phyloP scores from a whole-genome alignment of 2,888 invertebrate species.

The Drosophila heteroneura region DNA sequence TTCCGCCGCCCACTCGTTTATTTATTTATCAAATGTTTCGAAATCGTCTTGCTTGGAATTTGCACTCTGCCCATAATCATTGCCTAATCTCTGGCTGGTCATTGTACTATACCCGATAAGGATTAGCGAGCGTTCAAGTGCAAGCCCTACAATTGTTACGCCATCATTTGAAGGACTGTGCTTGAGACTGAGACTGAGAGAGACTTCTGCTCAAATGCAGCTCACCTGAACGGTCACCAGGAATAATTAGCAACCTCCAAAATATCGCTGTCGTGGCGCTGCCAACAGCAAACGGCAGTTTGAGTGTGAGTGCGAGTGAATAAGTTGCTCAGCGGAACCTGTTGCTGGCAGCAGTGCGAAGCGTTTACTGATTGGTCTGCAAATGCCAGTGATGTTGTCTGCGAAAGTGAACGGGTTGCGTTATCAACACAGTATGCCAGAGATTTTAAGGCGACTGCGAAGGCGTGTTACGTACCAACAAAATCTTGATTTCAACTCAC shows the following conservation, averaged over 20 bases:
- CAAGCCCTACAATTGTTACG: conserved; percentile 1
- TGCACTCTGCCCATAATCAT: conserved; percentile 41
- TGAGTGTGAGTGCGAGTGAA: conserved; percentile 9
- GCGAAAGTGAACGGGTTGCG: conserved; percentile 34
- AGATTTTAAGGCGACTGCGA: conserved; percentile 2
- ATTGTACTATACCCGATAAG: conserved; percentile 34
- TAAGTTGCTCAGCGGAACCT: conserved; percentile 41
- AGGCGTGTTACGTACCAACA: conserved; percentile 27
- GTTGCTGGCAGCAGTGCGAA: conserved; percentile 48
- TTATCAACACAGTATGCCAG: conserved; percentile 29
- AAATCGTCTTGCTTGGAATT: conserved; percentile 41
- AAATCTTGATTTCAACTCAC: conserved; percentile 17
- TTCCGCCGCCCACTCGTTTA: not conserved
- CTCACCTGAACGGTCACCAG: conserved; percentile 33
- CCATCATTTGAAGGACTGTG: not conserved
- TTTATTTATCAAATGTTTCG: conserved; percentile 7
- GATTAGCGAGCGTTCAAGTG: not conserved
- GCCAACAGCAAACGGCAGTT: conserved; percentile 3
- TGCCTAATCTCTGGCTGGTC: conserved; percentile 32
- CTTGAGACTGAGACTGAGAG: no score
- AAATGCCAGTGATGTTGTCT: conserved; percentile 20
- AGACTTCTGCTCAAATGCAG: no score
- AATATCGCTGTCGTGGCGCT: conserved; percentile 39
- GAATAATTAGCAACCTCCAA: conserved; percentile 1
- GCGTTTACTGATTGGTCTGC: conserved; percentile 27